Base-by-base conservation (phyloP, 2,797 vertebrate genomes). In the Sternarchorhynchus goeldii region DNA sequence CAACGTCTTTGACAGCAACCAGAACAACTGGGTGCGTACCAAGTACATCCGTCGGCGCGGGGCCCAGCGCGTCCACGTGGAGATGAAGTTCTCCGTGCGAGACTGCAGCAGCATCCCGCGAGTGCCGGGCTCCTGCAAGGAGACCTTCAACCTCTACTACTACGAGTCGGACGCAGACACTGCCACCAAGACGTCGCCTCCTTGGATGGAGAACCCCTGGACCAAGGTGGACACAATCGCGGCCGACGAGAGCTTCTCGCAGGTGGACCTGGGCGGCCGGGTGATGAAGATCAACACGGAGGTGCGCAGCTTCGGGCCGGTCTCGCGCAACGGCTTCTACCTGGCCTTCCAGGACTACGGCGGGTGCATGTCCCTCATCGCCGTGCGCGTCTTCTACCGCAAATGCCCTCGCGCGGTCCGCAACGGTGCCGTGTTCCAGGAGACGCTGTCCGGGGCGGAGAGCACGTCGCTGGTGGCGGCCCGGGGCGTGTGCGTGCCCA, bases 211-310 rank as follows among this genome's bases (percentile, higher is more conserved):
- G 89, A 99, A 99, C 29, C 98, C 98, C 0, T 99, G 97, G 97
- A 95, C 95, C 89, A 99, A 99, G 84, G 97, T 99, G 53, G 98
- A 99, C 91, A 99, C 98, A 0, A 99, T 99, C 0, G 98, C 98
- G 0, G 97, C 97, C 0, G 98, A 99, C 0, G 97, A 99, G 90
- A 99, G 97, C 88, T 99, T 99, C 91, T 99, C 97, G 0, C 97
- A 99, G 90, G 97, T 99, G 85, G 97, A 99, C 87, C 89, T 99
- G 0, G 97, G 97, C 0, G 97, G 97, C 5, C 91, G 97, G 0
- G 96, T 99, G 86, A 98, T 99, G 98, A 99, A 99, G 85, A 99
- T 99, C 80, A 99, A 99, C 93, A 99, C 97, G 0, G 98, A 99
- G 88, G 93, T 99, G 55, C 94, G 98, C 6, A 99, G 98, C 76